Base-by-base conservation (phyloP, 2,797 vertebrate genomes). In the Anguilla megastoma region DNA sequence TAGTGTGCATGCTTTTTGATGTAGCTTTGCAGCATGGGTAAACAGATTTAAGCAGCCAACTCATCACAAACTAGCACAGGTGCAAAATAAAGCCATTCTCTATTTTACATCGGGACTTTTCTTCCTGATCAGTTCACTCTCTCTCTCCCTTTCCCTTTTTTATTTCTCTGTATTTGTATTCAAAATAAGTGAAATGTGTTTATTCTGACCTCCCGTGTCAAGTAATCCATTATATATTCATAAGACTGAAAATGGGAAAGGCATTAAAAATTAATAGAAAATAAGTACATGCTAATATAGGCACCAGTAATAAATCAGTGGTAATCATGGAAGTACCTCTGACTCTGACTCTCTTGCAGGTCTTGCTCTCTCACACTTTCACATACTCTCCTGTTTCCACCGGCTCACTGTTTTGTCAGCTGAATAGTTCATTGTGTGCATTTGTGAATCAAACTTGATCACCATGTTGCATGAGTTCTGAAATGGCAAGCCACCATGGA, bases 71-170 rank as follows among this genome's bases (percentile, higher is more conserved):
- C 58, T 12, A 85, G 5, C 63, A 66, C 7, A 54, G 33, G 30
- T 85, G 33, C 58, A 85, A 85, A n/a, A 16, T 63, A 48, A 66
- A 48, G 56, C 66, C 36, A 54, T 83, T n/a, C 2, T 82, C 30
- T 36, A 76, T 41, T 76, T 76, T 33, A 87, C 91, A 92, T 52
- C 85, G 90, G 69, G 69, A 84, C 18, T 82, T 24, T 45, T 36
- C 27, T 76, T 21, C 21, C 41, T 82, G 41, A 82, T 24, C 3
- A 5, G 9, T 82, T 50, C 1, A 14, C 79, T 50, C 41, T 79
- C 33, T 36, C 30, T 79, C 27, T 45, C 5, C 36, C 79, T 82
- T 0, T 36, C 74, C 30, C 74, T 41, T 2, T 45, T 21, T 8
- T 33, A 24, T n/a, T 9, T 24, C 63, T 27, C 24, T 69, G 8